Conservation (phyloP, 2,113 vertebrate species). For the Syrmaticus mikado region DNA sequence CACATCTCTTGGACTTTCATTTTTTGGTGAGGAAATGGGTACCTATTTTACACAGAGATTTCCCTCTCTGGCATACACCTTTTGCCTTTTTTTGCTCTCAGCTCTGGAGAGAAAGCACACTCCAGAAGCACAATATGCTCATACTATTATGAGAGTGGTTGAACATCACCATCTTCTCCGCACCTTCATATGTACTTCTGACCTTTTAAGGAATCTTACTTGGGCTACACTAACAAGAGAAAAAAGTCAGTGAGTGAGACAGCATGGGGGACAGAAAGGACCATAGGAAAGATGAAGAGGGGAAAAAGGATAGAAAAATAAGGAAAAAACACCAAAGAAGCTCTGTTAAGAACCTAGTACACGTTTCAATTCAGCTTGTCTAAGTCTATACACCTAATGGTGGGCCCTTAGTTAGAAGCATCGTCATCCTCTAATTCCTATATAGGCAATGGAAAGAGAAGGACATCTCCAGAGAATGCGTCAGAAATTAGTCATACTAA, state of each 20-base stretch:
- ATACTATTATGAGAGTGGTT: neutral
- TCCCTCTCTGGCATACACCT: neutral
- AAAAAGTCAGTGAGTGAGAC: neutral
- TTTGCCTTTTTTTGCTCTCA: neutral
- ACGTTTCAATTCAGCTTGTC: neutral
- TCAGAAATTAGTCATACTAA: neutral
- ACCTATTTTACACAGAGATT: neutral
- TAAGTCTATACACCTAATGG: neutral
- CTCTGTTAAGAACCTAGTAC: neutral
- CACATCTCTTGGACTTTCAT: neutral
- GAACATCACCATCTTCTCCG: neutral
- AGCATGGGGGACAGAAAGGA: neutral
- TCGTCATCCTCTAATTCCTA: neutral
- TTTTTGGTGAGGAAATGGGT: neutral
- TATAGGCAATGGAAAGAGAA: neutral
- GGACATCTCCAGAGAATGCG: neutral
- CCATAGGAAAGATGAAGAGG: neutral
- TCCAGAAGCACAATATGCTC: neutral
- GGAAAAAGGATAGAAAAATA: neutral
- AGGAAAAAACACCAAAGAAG: neutral
- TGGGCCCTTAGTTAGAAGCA: neutral
- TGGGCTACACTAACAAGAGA: neutral
- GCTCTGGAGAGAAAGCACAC: neutral
- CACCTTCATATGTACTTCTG: neutral
- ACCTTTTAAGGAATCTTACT: neutral